These are phyloP conservation scores for Amblyteles armatorius DNA, from an alignment of 2,888 invertebrate species.

Conservation along the genomic window DNA sequence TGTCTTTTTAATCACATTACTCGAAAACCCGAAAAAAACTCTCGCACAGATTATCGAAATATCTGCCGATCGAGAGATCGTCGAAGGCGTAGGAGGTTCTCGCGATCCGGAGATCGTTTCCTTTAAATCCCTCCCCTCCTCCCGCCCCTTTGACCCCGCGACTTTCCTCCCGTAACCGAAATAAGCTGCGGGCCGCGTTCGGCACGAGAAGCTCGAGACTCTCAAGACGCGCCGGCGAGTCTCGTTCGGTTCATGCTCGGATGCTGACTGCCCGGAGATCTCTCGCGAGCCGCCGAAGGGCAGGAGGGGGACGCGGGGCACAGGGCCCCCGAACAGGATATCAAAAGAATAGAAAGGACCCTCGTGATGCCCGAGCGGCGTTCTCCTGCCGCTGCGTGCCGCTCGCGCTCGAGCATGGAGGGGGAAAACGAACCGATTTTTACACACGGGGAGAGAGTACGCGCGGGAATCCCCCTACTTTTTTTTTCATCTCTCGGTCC, in stretches of 20 bases:
- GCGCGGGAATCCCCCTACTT: constrained; percentile 52
- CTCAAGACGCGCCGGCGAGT: constrained; percentile 62
- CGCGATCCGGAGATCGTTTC: constrained; percentile 5
- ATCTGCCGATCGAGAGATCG: constrained; percentile 15
- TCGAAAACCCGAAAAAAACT: not conserved
- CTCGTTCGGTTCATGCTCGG: constrained; percentile 82
- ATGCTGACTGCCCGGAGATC: constrained; percentile 80
- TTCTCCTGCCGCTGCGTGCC: constrained; percentile 16
- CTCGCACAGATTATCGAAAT: constrained; percentile 1
- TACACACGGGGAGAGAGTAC: constrained; percentile 68
- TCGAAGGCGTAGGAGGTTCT: not conserved
- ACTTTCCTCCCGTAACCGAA: constrained; percentile 32
- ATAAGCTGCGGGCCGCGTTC: constrained; percentile 21
- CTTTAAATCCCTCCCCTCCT: not conserved
- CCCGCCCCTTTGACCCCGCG: not conserved
- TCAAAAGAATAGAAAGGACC: constrained; percentile 84
- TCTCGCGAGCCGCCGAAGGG: constrained; percentile 29
- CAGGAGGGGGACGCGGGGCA: constrained; percentile 68
- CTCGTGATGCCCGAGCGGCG: constrained; percentile 63
- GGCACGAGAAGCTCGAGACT: constrained; percentile 20
- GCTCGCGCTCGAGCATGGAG: constrained; percentile 67
- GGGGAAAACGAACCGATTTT: constrained; percentile 77
- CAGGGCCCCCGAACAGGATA: constrained; percentile 81
- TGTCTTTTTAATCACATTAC: constrained; percentile 4
- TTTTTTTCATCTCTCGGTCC: constrained; percentile 45